Percentiles rank a stretch among this genome's conserved stretches.
phyloP scores from a whole-genome alignment of 2,113 vertebrate species.

The Halichoeres trimaculatus region DNA sequence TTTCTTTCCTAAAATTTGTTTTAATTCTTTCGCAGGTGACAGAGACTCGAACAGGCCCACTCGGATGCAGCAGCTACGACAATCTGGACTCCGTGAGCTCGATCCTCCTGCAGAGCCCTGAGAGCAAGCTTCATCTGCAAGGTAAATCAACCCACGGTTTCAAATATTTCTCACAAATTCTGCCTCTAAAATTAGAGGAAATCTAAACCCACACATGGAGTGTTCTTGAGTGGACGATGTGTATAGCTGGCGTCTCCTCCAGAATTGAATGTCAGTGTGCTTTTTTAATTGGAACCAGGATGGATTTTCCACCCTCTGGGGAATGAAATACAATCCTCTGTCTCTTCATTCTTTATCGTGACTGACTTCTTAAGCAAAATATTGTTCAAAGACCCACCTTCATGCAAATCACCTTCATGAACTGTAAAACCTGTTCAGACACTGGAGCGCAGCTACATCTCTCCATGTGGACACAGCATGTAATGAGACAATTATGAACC shows the following conservation, averaged over 20 bases:
- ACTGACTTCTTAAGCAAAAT: constrained; percentile 46
- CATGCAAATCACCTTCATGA: constrained; percentile 32
- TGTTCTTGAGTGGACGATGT: neutral
- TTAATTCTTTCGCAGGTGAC: constrained; percentile 88
- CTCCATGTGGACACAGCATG: neutral
- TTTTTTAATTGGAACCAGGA: constrained; percentile 61
- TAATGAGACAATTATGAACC: constrained; percentile 5
- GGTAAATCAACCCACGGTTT: constrained; percentile 82
- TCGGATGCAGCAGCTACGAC: constrained; percentile 99
- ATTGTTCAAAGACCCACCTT: constrained; percentile 46
- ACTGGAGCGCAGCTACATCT: constrained; percentile 7
- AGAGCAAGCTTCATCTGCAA: constrained; percentile 99
- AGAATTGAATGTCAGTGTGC: constrained; percentile 50
- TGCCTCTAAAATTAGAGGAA: constrained; percentile 25
- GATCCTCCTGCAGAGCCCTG: constrained; percentile 97
- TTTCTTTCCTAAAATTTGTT: constrained; percentile 11
- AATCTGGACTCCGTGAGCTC: constrained; percentile 99
- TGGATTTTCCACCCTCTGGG: constrained; percentile 42
- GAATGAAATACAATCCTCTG: constrained; percentile 40
- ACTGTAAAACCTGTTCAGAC: constrained; percentile 29
- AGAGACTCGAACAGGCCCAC: constrained; percentile 95
- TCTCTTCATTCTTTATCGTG: constrained; percentile 40
- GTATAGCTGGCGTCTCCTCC: constrained; percentile 30
- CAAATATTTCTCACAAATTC: constrained; percentile 34
- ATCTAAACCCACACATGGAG: constrained; percentile 7